A percentile compares a stretch with the other conserved stretches of the same genome.
phyloP scores from a whole-genome alignment of 2,113 vertebrate species.

The Bambusicola thoracicus region DNA sequence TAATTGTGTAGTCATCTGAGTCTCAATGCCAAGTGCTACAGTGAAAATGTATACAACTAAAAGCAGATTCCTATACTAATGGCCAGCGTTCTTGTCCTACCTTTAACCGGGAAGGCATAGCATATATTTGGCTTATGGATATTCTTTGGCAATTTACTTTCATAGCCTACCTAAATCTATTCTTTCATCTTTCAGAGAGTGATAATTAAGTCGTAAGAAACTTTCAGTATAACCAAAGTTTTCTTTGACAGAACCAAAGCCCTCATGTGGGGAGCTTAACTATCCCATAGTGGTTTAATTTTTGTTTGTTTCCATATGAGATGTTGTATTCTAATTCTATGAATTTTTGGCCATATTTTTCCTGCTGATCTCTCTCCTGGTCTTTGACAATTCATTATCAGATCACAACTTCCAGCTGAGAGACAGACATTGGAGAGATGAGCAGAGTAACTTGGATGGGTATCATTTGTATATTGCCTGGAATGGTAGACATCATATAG shows the following conservation, averaged over 20 bases:
- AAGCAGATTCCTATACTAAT: background rate
- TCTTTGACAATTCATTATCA: background rate
- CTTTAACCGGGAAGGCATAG: background rate
- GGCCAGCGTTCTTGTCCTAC: background rate
- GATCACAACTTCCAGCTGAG: constrained; percentile 5
- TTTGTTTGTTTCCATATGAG: background rate
- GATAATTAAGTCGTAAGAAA: background rate
- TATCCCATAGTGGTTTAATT: background rate
- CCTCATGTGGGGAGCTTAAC: background rate
- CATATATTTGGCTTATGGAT: background rate
- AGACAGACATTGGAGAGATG: background rate
- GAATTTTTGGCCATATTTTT: background rate
- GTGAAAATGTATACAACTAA: background rate
- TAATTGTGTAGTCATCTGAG: background rate
- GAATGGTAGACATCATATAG: background rate
- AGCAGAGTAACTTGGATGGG: background rate
- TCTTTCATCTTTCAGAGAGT: background rate
- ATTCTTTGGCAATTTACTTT: background rate
- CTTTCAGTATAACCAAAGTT: background rate
- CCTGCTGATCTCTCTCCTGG: background rate
- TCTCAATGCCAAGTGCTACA: background rate
- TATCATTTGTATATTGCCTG: background rate
- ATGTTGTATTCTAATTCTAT: background rate
- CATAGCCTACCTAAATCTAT: background rate
- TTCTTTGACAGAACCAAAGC: background rate